Base-by-base conservation (phyloP, 2,888 invertebrate genomes). In the Oligia strigilis region DNA sequence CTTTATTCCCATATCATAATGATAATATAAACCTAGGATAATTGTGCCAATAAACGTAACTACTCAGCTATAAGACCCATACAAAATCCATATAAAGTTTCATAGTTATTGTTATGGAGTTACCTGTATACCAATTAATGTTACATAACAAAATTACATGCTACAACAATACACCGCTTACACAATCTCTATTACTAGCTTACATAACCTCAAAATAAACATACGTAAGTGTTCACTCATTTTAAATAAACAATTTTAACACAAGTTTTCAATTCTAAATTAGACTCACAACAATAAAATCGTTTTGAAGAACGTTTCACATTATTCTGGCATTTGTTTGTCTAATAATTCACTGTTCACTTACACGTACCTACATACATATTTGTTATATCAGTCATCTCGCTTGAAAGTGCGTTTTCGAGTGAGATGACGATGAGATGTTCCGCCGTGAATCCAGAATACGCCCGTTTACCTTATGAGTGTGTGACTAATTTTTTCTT, bases 401-500 rank as follows among this genome's bases (percentile, higher is more conserved):
- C 23, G 6, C 11, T 67, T 29, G 71, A 65, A 67, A 89, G 75
- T 80, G 73, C 58, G 52, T 85, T 73, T 75, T 77, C n/a, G 19
- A 49, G 29, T 29, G 67, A 72, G 55, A 71, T 40, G 11, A 40
- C 14, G 11, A n/a, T 78, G 78, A 78, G 52, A 78, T 67, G 29
- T 49, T 40, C 13, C 13, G 1, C 8, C 55, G 9, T 83, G 46
- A 72, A 84, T 69, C 62, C 82, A 88, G 87, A 89, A 89, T 89
- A 89, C 76, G 64, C 62, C 81, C 66, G 67, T 80, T 52, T 76
- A 76, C 23, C 79, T 71, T 80, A 75, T 2, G 83, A 82, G 64
- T 76, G 19, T 49, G 66, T 84, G 89, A 89, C 90, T 88, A 82
- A 88, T 84, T 67, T 62, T 72, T 23, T 80, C 75, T 73, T 66